A percentile compares a stretch with the other conserved stretches of the same genome.
Evolutionary conservation across 2,113 vertebrate genomes (phyloP).

Genomic region (Rhinogobius similis): DNA sequence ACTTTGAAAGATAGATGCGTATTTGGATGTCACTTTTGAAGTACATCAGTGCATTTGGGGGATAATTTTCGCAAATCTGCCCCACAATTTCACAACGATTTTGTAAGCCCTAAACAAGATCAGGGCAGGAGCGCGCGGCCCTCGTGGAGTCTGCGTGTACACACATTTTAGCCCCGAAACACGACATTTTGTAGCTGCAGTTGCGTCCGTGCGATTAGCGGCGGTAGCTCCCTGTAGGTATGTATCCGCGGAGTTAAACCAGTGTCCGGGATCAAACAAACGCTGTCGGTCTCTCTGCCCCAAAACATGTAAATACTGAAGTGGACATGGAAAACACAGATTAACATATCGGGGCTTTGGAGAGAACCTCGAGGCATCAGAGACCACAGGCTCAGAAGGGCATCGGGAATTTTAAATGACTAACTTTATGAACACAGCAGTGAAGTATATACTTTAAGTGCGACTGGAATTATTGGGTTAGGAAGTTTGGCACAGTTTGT

Average conservation of each 20-base stretch:
- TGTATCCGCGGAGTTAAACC: conserved; percentile 36
- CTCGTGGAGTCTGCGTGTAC: conserved; percentile 41
- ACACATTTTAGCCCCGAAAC: conserved; percentile 34
- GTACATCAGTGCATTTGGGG: conserved; percentile 74
- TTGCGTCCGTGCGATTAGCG: conserved; percentile 41
- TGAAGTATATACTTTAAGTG: not conserved
- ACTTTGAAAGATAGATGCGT: conserved; percentile 80
- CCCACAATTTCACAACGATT: conserved; percentile 76
- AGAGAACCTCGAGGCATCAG: not conserved
- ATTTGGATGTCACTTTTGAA: conserved; percentile 83
- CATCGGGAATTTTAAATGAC: not conserved
- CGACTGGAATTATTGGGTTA: no score
- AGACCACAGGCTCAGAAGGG: not conserved
- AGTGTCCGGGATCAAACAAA: conserved; percentile 48
- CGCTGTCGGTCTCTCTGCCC: conserved; percentile 12
- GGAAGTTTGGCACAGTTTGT: no score
- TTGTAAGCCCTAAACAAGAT: conserved; percentile 73
- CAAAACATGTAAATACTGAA: conserved; percentile 30
- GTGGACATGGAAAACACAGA: not conserved
- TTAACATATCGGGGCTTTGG: not conserved
- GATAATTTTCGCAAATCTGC: conserved; percentile 71
- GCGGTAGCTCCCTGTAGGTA: conserved; percentile 51
- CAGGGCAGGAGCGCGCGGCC: conserved; percentile 17
- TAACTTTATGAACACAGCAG: not conserved
- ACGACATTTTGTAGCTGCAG: conserved; percentile 27